A percentile compares a stretch with the other conserved stretches of the same genome.
phyloP scores from a whole-genome alignment of 2,888 invertebrate genomes.

The Pediacus dermestoides region DNA sequence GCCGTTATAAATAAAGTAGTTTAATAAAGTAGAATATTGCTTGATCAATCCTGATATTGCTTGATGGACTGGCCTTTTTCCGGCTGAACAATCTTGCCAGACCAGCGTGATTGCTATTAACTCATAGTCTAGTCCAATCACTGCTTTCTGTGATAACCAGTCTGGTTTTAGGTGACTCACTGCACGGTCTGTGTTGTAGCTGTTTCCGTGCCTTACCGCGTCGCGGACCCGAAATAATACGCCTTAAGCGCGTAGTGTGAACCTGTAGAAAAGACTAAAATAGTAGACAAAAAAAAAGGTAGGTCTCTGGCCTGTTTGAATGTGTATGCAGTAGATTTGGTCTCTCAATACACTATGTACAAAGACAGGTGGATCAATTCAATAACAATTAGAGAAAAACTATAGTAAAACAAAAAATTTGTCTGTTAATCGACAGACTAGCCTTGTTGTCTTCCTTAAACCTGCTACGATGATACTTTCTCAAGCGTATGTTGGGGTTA shows the following conservation, averaged over 20 bases:
- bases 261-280: not conserved
- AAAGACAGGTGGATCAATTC: not conserved
- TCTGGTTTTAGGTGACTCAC: slow-evolving; percentile 42
- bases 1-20: slow-evolving; percentile 56
- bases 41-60: slow-evolving; percentile 42
- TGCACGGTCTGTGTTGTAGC: slow-evolving; percentile 50
- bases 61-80: slow-evolving; percentile 5
- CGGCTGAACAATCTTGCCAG: slow-evolving; percentile 23
- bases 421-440: slow-evolving; percentile 29
- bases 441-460: slow-evolving; percentile 47
- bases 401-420: slow-evolving; percentile 3
- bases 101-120: slow-evolving; percentile 34
- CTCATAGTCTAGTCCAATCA: slow-evolving; percentile 43
- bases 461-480: slow-evolving; percentile 6
- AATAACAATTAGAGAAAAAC: slow-evolving; percentile 4
- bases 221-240: slow-evolving; percentile 27
- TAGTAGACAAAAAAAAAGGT: slow-evolving; percentile 8
- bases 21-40: slow-evolving; percentile 55
- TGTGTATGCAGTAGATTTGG: slow-evolving; percentile 38
- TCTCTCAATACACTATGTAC: not conserved
- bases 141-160: slow-evolving; percentile 49
- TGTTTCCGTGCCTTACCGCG: slow-evolving; percentile 48
- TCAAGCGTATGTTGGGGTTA: not conserved
- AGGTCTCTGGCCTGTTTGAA: slow-evolving; percentile 34
- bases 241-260: slow-evolving; percentile 3